Conservation (phyloP, 2,888 invertebrate species). For the Melolontha melolontha region DNA sequence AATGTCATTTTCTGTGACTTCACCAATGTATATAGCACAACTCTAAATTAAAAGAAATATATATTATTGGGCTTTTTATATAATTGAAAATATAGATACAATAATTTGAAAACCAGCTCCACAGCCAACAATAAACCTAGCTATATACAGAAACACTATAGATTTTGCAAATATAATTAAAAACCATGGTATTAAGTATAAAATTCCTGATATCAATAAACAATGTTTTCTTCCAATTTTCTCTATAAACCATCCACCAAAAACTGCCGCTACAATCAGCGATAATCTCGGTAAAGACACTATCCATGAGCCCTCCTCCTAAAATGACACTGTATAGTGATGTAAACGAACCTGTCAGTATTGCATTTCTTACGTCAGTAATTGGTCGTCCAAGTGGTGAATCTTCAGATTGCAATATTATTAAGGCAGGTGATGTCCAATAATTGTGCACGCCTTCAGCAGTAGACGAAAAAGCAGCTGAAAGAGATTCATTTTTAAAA, state of each 20-base stretch:
- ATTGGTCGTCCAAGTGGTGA: constrained; percentile 48
- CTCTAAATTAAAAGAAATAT: constrained; percentile 58
- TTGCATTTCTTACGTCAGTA: constrained; percentile 38
- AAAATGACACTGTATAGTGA: no score
- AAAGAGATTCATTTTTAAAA: no score
- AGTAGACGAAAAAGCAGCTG: constrained; percentile 46
- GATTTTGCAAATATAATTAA: constrained; percentile 52
- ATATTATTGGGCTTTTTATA: no score
- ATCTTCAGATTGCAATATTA: constrained; percentile 45
- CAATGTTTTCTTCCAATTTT: constrained; percentile 69
- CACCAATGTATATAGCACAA: constrained; percentile 62
- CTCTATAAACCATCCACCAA: constrained; percentile 70
- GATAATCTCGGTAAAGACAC: constrained; percentile 71
- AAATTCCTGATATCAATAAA: constrained; percentile 67
- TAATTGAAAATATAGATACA: constrained; percentile 7
- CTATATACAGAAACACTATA: constrained; percentile 68
- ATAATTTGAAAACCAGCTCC: no score
- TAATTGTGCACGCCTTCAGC: constrained; percentile 43
- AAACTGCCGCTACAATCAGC: constrained; percentile 68
- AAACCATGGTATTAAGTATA: constrained; percentile 69
- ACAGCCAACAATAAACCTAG: no score
- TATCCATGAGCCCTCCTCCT: constrained; percentile 70
- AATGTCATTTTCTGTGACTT: constrained; percentile 65
- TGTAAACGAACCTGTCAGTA: not conserved
- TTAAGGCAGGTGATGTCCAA: constrained; percentile 50